Conservation (phyloP, 1,140 invertebrate species). For the Adelges cooleyi region DNA sequence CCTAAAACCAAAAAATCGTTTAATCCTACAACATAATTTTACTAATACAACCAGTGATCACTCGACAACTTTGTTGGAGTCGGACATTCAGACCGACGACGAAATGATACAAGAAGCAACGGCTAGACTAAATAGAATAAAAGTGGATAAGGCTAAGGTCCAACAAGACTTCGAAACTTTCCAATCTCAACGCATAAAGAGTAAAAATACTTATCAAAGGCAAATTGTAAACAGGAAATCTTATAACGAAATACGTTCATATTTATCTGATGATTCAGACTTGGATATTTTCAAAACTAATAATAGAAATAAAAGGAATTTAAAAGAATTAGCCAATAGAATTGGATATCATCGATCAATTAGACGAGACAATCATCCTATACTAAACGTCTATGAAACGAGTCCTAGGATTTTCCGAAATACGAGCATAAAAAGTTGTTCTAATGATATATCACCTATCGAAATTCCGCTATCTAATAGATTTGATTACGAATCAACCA, state of each 20-base stretch:
- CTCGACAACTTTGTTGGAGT: neutral
- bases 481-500: too few species aligned
- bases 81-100: slow-evolving; percentile 6
- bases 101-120: neutral
- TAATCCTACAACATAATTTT: neutral
- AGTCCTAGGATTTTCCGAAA: neutral
- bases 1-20: neutral
- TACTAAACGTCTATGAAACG: neutral
- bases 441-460: too few species aligned
- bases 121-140: too few species aligned
- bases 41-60: neutral
- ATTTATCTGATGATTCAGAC: slow-evolving; percentile 1
- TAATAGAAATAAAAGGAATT: neutral
- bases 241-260: neutral
- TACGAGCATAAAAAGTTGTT: neutral
- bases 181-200: neutral
- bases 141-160: neutral
- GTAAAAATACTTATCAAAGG: neutral
- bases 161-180: neutral
- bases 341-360: slow-evolving; percentile 18
- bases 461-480: too few species aligned
- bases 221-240: neutral
- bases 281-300: neutral
- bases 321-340: slow-evolving; percentile 5
- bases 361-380: neutral